Conservation (phyloP, 2,888 invertebrate species). For the Lepidonotus clava region DNA sequence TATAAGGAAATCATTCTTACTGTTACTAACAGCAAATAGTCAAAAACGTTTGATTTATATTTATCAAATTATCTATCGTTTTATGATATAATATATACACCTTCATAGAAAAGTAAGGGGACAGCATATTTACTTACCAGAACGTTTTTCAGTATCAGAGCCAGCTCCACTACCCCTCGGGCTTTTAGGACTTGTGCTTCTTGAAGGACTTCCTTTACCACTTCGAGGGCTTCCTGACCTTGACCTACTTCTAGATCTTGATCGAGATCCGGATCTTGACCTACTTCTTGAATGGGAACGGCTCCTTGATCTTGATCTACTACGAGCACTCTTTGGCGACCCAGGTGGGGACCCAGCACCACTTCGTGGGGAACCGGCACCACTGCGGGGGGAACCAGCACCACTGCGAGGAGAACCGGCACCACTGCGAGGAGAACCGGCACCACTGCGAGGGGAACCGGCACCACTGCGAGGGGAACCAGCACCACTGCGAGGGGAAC, state of each 20-base stretch:
- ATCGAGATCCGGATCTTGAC: slow-evolving; percentile 60
- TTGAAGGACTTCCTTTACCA: background rate
- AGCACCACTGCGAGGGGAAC: background rate
- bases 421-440: slow-evolving; percentile 33
- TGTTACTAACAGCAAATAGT: too few species aligned
- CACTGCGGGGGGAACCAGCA: slow-evolving; percentile 22
- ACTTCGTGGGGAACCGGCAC: slow-evolving; percentile 32
- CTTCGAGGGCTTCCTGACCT: slow-evolving; percentile 22
- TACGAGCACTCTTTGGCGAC: background rate
- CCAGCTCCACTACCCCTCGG: slow-evolving; percentile 24
- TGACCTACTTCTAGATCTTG: slow-evolving; percentile 63
- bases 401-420: background rate
- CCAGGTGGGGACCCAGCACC: slow-evolving; percentile 42
- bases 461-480: background rate
- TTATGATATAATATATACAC: background rate
- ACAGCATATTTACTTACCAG: too few species aligned
- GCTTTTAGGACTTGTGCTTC: background rate
- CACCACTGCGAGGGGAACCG: background rate
- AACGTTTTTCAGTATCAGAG: background rate
- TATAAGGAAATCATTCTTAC: too few species aligned
- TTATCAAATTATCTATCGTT: too few species aligned
- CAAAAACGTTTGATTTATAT: too few species aligned
- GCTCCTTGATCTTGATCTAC: slow-evolving; percentile 54
- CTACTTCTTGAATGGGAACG: slow-evolving; percentile 64
- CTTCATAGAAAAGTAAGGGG: background rate